Evolutionary conservation across 2,797 vertebrate species (phyloP).

Genomic region (Chloroceryle inda): DNA sequence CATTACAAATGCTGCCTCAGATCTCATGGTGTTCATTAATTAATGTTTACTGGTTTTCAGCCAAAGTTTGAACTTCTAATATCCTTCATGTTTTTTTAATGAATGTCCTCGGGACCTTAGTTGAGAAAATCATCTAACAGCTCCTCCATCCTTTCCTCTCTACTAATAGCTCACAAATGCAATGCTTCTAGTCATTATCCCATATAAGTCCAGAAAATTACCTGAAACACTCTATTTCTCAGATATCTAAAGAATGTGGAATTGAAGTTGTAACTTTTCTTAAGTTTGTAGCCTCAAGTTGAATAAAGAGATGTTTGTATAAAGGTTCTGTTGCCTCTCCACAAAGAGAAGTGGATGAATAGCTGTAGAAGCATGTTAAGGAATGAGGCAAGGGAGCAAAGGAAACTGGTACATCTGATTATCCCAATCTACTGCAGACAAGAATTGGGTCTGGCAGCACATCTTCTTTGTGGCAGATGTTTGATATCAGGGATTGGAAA

Average conservation of each 20-base stretch:
- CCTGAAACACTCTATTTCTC: neutral
- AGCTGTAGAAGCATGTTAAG: neutral
- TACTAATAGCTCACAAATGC: neutral
- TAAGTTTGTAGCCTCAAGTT: neutral
- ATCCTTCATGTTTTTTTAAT: neutral
- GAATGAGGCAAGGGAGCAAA: neutral
- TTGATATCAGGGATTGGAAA: neutral
- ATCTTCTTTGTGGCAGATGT: neutral
- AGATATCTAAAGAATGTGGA: neutral
- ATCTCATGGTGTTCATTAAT: neutral
- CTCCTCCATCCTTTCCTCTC: neutral
- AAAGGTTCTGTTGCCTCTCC: neutral
- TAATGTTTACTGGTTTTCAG: neutral
- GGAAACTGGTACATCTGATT: rapidly evolving
- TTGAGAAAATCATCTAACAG: neutral
- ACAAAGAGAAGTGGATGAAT: neutral
- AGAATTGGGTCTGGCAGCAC: neutral
- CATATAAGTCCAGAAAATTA: neutral
- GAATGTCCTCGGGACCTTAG: neutral
- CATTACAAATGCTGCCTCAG: neutral
- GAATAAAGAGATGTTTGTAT: neutral
- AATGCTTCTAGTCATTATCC: neutral
- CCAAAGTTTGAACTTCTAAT: neutral
- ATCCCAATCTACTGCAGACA: neutral
- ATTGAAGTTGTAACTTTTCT: neutral